Base-by-base conservation (phyloP, 2,888 invertebrate genomes). In the Spodoptera exigua region DNA sequence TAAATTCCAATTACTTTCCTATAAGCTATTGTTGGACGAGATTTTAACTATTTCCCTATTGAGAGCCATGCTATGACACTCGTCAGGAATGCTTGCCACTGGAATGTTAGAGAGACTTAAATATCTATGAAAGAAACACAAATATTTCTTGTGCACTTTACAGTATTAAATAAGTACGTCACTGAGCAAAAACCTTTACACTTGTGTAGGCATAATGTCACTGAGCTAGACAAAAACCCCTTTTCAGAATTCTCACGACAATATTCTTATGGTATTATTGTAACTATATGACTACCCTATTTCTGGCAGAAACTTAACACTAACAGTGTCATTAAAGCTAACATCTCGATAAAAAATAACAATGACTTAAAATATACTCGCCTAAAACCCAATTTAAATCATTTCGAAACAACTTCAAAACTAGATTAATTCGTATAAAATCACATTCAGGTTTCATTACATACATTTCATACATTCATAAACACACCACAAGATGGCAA, bases 341-440 rank as follows among this genome's bases (percentile, higher is more conserved):
- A 64, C 39, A 58, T 62, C 62, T 67, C 62, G 65, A 53, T 56
- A 66, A 71, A 70, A 57, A 69, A 62, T 61, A 77, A 77, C 80
- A 74, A 67, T 79, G 66, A 74, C 75, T 71, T 69, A 67, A 66
- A 67, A 51, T 61, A 66, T 47, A 41, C 55, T 61, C 47, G 37
- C 40, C 49, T 68, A 71, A 58, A 60, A 69, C 66, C 67, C 62
- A 60, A 65, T 48, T 43, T 37, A 71, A 59, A 59, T 41, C 16
- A 60, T 45, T 59, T 52, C 48, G 40, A 56, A 57, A 69, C 47
- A 46, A 60, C 56, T 62, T 56, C 54, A 61, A 69, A 68, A 62
- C 44, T 40, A 37, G 27, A 77, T 48, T 74, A 74, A 74, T 71
- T 78, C 76, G 67, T 75, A 75, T 78, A 71, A 78, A 78, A 75